Base-by-base conservation (phyloP, 2,113 vertebrate species). In the Pipa parva region DNA sequence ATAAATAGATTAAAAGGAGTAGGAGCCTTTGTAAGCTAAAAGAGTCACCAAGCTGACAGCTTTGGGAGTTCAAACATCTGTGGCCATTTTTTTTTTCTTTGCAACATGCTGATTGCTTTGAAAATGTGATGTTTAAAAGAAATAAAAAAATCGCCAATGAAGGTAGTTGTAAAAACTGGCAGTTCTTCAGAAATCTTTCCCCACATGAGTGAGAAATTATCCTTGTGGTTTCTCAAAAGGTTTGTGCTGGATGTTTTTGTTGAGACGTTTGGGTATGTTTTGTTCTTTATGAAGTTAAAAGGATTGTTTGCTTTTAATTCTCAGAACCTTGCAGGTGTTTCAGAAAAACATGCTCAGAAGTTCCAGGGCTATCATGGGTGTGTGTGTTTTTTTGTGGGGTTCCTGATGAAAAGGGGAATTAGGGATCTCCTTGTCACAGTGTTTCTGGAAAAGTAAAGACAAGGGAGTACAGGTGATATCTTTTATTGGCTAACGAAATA, bases 361-460 rank as follows among this genome's bases (percentile, higher is more conserved):
- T 55, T 12, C 18, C 75, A 55, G 46, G 4, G 63, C 82, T 84
- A 84, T 81, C 79, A 78, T 67, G 77, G n/a, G n/a, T n/a, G n/a
- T n/a, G n/a, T n/a, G n/a, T n/a, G 83, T 59, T 39, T 77, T 56
- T 65, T 72, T 73, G 10, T 36, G 10, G 33, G 46, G 63, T 79
- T 72, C 73, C 24, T 73, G 81, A 87, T 81, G 74, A 87, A 86
- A n/a, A 85, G 78, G 26, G 48, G 64, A 52, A 56, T 29, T 59
- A 74, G 57, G 48, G 37, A 58, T 75, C 31, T 67, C 75, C 76
- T 80, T 77, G 64, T 50, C 72, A 72, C 58, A 72, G 67, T 20
- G 42, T 75, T 71, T 63, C 18, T 11, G 5, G 26, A 42, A n/a
- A 42, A 46, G n/a, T n/a, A n/a, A n/a, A n/a, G n/a, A n/a, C n/a